Evolutionary conservation across 1,140 invertebrate genomes (phyloP).

Genomic region (Ridgeia piscesae): DNA sequence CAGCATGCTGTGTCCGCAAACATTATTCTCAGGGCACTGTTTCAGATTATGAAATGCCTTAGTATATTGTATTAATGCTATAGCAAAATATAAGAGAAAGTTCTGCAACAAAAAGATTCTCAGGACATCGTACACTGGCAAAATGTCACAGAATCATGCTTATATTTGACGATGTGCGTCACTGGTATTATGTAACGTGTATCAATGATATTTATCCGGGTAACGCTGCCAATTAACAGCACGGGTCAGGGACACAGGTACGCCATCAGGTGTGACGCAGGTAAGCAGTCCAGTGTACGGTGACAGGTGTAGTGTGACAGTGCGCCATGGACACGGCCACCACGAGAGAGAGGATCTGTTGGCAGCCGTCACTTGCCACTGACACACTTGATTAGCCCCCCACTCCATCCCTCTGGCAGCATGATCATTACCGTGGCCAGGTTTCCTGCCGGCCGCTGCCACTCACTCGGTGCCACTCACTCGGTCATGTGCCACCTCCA

Average conservation of each 20-base stretch:
- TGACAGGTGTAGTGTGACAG: background rate
- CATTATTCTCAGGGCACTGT: background rate
- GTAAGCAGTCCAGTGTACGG: background rate
- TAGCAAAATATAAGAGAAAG: too few relatives aligned
- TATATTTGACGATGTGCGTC: background rate
- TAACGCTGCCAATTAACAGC: background rate
- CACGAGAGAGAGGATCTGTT: background rate
- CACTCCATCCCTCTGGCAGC: background rate
- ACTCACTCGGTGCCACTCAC: background rate
- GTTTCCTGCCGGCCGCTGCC: background rate
- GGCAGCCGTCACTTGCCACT: background rate
- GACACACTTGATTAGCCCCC: background rate
- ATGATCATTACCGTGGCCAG: background rate
- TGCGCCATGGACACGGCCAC: background rate
- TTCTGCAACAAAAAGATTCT: too few relatives aligned
- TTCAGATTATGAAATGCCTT: background rate
- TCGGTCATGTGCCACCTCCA: background rate
- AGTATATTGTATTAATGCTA: background rate
- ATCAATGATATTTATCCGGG: background rate
- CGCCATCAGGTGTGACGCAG: background rate
- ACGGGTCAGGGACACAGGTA: background rate
- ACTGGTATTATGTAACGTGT: background rate
- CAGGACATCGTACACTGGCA: background rate
- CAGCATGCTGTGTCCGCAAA: background rate
- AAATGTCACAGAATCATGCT: background rate